Conservation (phyloP, 2,113 vertebrate species). For the Sisor rabdophorus region DNA sequence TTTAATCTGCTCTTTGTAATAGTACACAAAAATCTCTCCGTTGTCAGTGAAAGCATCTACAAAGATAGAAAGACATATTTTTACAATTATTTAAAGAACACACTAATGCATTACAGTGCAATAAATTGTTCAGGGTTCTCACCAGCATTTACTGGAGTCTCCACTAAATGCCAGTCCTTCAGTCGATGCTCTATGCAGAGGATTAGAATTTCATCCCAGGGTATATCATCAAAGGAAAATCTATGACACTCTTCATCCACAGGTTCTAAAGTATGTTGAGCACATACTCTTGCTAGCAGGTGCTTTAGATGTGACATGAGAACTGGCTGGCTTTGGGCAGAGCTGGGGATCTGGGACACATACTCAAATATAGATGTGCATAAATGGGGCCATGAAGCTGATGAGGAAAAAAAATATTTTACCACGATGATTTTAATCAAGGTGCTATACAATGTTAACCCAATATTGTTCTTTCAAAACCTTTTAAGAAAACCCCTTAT, state of each 20-base stretch:
- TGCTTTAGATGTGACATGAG: conserved; percentile 84
- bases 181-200: conserved; percentile 88
- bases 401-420: background rate
- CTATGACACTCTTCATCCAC: conserved; percentile 50
- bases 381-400: conserved; percentile 82
- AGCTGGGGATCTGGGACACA: conserved; percentile 75
- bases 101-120: background rate
- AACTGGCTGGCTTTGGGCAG: conserved; percentile 71
- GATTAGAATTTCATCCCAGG: conserved; percentile 81
- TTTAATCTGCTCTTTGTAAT: conserved; percentile 70
- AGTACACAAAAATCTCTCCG: conserved; percentile 85
- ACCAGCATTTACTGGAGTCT: conserved; percentile 72
- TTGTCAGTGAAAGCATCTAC: conserved; percentile 81
- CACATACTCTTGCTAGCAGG: conserved; percentile 72
- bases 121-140: conserved; percentile 2
- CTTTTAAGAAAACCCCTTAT: background rate
- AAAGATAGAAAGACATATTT: conserved; percentile 2
- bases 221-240: conserved; percentile 70
- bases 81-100: background rate
- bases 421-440: background rate
- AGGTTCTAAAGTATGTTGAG: background rate
- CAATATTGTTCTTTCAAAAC: background rate
- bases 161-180: conserved; percentile 81
- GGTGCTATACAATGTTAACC: background rate
- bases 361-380: conserved; percentile 77